These are phyloP conservation scores for Heteronetta atricapilla DNA, from an alignment of 2,113 vertebrate species.

Conservation along the genomic window DNA sequence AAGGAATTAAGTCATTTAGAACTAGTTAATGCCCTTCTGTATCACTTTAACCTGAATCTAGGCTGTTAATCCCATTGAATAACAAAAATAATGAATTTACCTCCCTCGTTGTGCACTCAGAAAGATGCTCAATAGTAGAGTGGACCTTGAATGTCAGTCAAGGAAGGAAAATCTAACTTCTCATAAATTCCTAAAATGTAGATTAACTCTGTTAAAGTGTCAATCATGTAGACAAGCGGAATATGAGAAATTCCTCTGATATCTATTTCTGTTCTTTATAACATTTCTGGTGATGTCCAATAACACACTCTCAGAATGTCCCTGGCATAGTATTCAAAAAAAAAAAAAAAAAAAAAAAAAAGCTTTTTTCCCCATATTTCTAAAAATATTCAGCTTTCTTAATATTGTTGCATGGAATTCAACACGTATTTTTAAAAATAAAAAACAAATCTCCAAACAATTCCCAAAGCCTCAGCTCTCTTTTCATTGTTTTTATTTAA, in stretches of 20 bases:
- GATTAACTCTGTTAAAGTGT: background rate
- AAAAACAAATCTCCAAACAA: background rate
- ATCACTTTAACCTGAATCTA: constrained; percentile 59
- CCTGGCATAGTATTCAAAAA: background rate
- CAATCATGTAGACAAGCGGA: background rate
- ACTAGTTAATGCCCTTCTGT: constrained; percentile 48
- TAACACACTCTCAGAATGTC: background rate
- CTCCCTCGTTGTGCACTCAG: background rate
- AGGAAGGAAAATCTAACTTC: background rate
- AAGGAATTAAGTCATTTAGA: constrained; percentile 59
- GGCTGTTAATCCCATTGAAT: constrained; percentile 62
- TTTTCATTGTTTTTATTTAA: background rate
- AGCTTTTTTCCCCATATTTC: background rate
- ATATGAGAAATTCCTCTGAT: background rate
- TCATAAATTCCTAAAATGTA: background rate
- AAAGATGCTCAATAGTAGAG: background rate
- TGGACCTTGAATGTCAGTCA: background rate
- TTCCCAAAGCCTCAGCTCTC: background rate
- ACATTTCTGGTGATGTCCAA: background rate
- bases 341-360: background rate
- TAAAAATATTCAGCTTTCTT: background rate
- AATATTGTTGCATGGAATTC: background rate
- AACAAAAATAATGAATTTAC: constrained; percentile 63
- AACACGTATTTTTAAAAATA: background rate
- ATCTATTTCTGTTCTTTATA: background rate